Conservation (phyloP, 2,888 invertebrate species). For the Nebria salina region DNA sequence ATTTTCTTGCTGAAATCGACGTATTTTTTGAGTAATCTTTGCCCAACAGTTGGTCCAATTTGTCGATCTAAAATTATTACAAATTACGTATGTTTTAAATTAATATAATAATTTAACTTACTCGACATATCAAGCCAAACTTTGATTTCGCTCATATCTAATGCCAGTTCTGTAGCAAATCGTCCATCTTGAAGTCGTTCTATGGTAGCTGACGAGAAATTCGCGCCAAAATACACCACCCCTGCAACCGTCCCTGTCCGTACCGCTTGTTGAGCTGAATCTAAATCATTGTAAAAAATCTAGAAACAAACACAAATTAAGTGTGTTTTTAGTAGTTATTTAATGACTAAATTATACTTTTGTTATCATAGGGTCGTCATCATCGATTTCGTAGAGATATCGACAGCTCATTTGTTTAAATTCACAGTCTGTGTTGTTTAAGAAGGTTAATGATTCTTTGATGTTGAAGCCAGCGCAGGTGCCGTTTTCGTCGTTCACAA, state of each 20-base stretch:
- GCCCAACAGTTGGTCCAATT: conserved; percentile 78
- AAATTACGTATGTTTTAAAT: not conserved
- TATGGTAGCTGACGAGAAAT: conserved; percentile 76
- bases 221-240: conserved; percentile 73
- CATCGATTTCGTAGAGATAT: conserved; percentile 69
- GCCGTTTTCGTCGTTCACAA: conserved; percentile 80
- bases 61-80: conserved; percentile 76
- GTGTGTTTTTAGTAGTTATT: not conserved
- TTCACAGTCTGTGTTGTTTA: conserved; percentile 61
- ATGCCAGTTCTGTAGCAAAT: conserved; percentile 65
- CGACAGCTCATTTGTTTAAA: conserved; percentile 70
- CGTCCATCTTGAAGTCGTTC: conserved; percentile 69
- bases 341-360: conserved; percentile 57
- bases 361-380: conserved; percentile 67
- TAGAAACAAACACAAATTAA: conserved; percentile 51
- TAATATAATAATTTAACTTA: conserved; percentile 57
- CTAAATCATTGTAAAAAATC: conserved; percentile 65
- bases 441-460: conserved; percentile 59
- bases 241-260: conserved; percentile 69
- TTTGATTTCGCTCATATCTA: conserved; percentile 71
- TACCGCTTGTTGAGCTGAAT: conserved; percentile 67
- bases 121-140: conserved; percentile 82
- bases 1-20: conserved; percentile 72
- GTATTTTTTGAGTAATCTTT: conserved; percentile 74
- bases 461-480: conserved; percentile 50